Percentiles rank a stretch among this genome's conserved stretches.
These are phyloP conservation scores for Apostichopus leukothele DNA, from an alignment of 53 echinoderm and acorn worm species.

Conservation along the genomic window DNA sequence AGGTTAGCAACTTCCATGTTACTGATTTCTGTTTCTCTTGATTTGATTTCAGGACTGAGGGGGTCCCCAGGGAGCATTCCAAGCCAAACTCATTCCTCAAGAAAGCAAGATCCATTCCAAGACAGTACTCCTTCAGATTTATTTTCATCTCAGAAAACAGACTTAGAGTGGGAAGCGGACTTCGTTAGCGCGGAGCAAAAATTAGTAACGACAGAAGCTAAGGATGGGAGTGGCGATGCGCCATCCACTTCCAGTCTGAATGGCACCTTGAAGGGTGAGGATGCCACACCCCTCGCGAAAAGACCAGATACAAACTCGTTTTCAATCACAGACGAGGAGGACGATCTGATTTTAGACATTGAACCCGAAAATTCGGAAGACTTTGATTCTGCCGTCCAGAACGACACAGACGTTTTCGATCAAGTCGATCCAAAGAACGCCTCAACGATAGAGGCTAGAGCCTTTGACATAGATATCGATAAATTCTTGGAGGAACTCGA, in stretches of 20 bases:
- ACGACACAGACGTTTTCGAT: conserved; percentile 2
- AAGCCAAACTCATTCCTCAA: neutral
- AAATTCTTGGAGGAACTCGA: conserved; percentile 72
- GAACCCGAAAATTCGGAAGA: neutral
- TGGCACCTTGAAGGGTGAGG: neutral
- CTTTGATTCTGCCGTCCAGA: neutral
- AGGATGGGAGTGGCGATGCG: conserved; percentile 14
- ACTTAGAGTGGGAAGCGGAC: conserved; percentile 69
- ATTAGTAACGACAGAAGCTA: neutral
- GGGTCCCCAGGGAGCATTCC: conserved; percentile 1
- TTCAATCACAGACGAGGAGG: conserved; percentile 32
- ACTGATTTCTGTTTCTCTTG: neutral
- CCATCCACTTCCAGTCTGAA: neutral
- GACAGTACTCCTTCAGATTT: conserved; percentile 37
- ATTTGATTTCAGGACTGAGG: neutral
- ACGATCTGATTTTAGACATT: conserved; percentile 22
- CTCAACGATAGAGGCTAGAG: conserved; percentile 40
- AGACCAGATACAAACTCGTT: neutral
- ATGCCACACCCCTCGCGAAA: neutral
- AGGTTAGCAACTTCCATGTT: too few species aligned
- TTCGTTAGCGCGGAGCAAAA: conserved; percentile 66
- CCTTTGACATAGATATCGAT: conserved; percentile 67
- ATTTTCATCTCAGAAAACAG: conserved; percentile 45
- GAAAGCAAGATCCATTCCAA: conserved; percentile 9
- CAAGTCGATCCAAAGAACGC: neutral